Evolutionary conservation across 2,797 vertebrate genomes (phyloP).

Genomic region (Enteromius fasciolatus): DNA sequence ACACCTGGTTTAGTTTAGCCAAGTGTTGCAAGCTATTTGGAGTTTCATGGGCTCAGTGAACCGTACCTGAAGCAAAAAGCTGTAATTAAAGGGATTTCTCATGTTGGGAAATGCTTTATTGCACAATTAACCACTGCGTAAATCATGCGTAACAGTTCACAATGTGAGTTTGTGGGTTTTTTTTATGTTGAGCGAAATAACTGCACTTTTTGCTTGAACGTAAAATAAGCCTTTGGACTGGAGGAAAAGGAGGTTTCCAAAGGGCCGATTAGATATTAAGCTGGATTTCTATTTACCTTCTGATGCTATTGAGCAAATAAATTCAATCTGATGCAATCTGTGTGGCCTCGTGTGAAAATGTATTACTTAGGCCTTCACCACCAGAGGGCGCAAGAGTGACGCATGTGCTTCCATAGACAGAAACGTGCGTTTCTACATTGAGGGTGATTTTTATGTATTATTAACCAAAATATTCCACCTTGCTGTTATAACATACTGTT

Average conservation of each 20-base stretch:
- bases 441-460: neutral
- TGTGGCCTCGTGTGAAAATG: conserved; percentile 1
- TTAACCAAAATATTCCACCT: neutral
- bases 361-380: neutral
- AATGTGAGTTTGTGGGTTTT: neutral
- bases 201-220: conserved; percentile 26
- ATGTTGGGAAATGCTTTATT: conserved; percentile 34
- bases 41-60: neutral
- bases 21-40: neutral
- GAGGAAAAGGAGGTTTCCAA: neutral
- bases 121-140: neutral
- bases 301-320: conserved; percentile 62
- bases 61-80: neutral
- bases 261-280: neutral
- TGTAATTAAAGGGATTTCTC: conserved; percentile 26
- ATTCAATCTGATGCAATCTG: conserved; percentile 43
- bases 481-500: neutral
- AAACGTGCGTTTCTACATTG: too few relatives aligned
- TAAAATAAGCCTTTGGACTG: conserved; percentile 11
- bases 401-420: too few relatives aligned
- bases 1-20: conserved; percentile 16
- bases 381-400: conserved; percentile 8
- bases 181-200: neutral
- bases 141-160: conserved; percentile 36
- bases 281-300: conserved; percentile 51